Conservation (phyloP, 2,888 invertebrate species). For the Andrena chrysosceles region DNA sequence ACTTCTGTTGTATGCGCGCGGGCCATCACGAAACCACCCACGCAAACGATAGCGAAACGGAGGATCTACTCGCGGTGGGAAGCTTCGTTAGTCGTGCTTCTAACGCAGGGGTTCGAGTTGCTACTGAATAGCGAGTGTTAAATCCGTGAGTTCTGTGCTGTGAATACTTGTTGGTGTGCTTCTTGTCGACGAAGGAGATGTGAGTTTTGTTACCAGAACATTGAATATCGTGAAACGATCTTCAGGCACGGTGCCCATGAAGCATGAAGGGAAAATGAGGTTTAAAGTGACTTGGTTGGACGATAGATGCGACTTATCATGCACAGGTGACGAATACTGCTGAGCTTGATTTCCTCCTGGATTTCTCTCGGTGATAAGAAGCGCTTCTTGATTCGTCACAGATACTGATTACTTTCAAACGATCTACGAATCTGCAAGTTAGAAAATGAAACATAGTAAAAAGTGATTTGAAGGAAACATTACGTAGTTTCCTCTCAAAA, state of each 20-base stretch:
- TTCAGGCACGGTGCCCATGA: not conserved
- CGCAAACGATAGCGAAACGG: not conserved
- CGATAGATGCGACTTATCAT: no score
- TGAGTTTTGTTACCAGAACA: not conserved
- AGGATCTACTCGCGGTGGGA: not conserved
- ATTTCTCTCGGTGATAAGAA: not conserved
- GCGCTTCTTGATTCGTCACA: no score
- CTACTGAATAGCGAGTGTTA: not conserved
- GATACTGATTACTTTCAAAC: no score
- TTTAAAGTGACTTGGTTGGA: not conserved
- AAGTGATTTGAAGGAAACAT: not conserved
- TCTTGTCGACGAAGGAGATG: no score
- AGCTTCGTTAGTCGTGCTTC: not conserved
- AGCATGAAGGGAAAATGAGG: not conserved
- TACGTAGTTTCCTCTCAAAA: not conserved
- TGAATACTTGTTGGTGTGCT: no score
- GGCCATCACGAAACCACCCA: conserved; percentile 22
- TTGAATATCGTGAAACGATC: not conserved
- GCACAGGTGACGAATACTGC: not conserved
- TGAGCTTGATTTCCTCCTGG: not conserved
- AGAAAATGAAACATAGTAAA: no score
- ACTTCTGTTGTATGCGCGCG: conserved; percentile 26
- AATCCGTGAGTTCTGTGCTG: not conserved
- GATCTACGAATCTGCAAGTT: no score
- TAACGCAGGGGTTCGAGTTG: not conserved